Evolutionary conservation across 2,797 vertebrate genomes (phyloP), one percentile per base, ranked within the genome.

Genomic region (Gephyroberyx darwinii): DNA sequence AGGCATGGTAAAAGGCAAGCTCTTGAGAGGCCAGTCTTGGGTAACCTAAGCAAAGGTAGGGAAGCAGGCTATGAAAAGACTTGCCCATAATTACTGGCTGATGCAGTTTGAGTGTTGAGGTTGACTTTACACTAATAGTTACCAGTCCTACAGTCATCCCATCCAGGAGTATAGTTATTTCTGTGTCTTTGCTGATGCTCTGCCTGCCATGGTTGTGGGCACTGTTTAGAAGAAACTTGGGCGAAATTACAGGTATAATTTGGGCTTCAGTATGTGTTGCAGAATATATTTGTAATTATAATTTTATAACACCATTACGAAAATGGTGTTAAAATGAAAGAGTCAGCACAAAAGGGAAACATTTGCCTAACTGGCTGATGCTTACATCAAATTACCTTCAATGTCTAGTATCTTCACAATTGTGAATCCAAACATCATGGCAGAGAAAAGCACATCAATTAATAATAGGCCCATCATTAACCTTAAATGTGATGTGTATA

Each of bases 21-120:
- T 93, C 93, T 86, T 93, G 91, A 85, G 89, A 89, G 68, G 88
- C 86, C 88, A 88, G 89, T 93, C 93, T 91, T 92, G 90, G 89
- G 90, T 91, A 93, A 94, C 93, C 93, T 94, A 86, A 92, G 92
- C 90, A 92, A 89, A 93, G 86, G 93, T 90, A 93, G 84, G 91
- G 83, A 92, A 87, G 85, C 72, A 89, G 76, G 83, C 90, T 91
- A 89, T 92, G 86, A 92, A 89, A 87, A 82, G 84, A 86, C 73
- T 83, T 66, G 10, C 64, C 74, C 65, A 59, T 50, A 19, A 69
- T 63, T 45, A 80, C 72, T 74, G 76, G 60, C 83, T 82, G 71
- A 75, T 81, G 74, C 70, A 90, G 77, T 69, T 57, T 70, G 45
- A 84, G 79, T 69, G 60, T 41, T 75, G 77, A 87, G 67, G 70